Percentiles rank a stretch among this genome's conserved stretches.
Conservation (phyloP, 2,113 vertebrate species). For the Microcebus griseorufus region DNA sequence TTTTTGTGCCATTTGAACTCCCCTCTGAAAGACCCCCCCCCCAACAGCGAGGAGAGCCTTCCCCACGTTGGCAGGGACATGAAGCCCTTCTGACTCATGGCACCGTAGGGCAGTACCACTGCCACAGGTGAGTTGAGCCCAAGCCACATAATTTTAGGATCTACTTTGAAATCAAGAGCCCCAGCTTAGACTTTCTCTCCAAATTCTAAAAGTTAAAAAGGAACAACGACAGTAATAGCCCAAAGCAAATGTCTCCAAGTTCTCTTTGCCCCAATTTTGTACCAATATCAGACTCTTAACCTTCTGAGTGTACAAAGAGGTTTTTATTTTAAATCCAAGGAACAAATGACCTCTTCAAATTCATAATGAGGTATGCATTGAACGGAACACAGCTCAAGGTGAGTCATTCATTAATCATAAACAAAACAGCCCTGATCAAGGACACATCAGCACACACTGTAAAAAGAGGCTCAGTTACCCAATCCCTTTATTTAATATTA, state of each 20-base stretch:
- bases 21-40: not conserved
- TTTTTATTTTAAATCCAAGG: constrained; percentile 81
- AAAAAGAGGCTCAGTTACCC: constrained; percentile 84
- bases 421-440: constrained; percentile 84
- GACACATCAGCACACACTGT: constrained; percentile 81
- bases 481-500: constrained; percentile 89
- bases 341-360: constrained; percentile 86
- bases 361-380: constrained; percentile 89
- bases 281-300: constrained; percentile 47
- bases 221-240: no score
- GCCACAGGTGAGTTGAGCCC: not conserved
- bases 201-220: not conserved
- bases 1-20: not conserved
- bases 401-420: constrained; percentile 89
- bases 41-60: fast-evolving
- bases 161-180: not conserved
- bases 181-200: not conserved
- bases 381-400: constrained; percentile 87
- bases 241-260: not conserved
- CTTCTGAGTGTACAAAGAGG: constrained; percentile 68
- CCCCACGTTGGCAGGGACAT: fast-evolving
- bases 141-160: not conserved
- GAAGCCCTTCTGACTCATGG: not conserved
- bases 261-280: not conserved
- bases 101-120: not conserved